Evolutionary conservation across 2,113 vertebrate genomes (phyloP), one percentile per base, ranked within the genome.

Genomic region (Zosterops borbonicus): DNA sequence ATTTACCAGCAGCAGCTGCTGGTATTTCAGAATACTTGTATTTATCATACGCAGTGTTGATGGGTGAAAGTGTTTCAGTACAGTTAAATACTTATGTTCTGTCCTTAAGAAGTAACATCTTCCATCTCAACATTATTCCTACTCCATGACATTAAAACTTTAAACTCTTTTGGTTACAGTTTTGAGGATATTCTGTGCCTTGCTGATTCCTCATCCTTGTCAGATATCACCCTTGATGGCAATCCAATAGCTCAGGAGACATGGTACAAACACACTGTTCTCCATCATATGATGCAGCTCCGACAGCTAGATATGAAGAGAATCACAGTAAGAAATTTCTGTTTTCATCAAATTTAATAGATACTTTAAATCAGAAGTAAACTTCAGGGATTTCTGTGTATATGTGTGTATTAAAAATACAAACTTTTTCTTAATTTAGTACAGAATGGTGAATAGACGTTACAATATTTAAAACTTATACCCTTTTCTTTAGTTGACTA

Each of bases 271-370:
- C 99, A 98, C 97, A 99, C 98, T 21, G 95, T 99, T 97, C 98
- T 99, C 92, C 99, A 99, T 98, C 99, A 98, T 97, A 98, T 99
- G 98, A 98, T 98, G 98, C 99, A 99, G 97, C 99, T 99, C 88
- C 98, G 98, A 98, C 99, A 99, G 98, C 99, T 99, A 97, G 99
- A 99, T 96, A 99, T 99, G 99, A 99, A 99, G 98, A 99, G 99
- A 95, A 98, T 99, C 97, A 99, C 99, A 92, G 99, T 99, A 98
- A 99, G 99, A 35, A 46, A 64, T 35, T 41, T 77, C 68, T 95
- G 41, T 81, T 95, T 94, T 95, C 4, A 1, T 89, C 59, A 80
- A 60, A 83, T 53, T 55, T 83, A 31, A 6, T 82, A 63, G 25
- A 55, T 75, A 24, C 35, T 91, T 74, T 47, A 83, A 46, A 89